Evolutionary conservation across 2,113 vertebrate genomes (phyloP).

Genomic region (Pteronura brasiliensis): DNA sequence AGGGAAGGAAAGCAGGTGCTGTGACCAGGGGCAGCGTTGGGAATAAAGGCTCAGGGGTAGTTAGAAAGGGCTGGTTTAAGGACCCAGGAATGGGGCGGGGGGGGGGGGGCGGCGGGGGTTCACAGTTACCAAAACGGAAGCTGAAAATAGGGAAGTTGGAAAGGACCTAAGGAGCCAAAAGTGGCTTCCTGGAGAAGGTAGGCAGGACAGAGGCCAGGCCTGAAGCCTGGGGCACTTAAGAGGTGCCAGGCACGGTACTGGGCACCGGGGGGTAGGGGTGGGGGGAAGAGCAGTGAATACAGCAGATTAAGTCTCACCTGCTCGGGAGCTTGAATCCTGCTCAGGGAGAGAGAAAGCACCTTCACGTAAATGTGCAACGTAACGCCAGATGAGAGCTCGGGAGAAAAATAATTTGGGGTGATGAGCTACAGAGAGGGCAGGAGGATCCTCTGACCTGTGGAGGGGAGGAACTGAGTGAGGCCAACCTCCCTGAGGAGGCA

Average conservation of each 20-base stretch:
- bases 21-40: fast-evolving
- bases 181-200: neutral
- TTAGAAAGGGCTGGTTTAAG: neutral
- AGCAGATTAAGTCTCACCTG: neutral
- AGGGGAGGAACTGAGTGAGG: neutral
- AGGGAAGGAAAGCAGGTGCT: neutral
- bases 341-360: neutral
- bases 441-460: neutral
- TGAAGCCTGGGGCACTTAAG: neutral
- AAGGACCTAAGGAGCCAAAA: neutral
- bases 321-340: neutral
- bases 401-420: neutral
- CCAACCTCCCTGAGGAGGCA: neutral
- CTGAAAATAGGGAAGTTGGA: neutral
- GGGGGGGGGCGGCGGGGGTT: fast-evolving
- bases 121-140: neutral
- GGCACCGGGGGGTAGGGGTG: neutral
- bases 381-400: neutral
- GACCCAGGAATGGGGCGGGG: neutral
- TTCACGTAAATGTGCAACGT: fast-evolving
- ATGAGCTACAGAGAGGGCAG: neutral
- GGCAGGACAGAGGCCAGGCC: neutral
- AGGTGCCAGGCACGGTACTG: neutral
- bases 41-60: neutral
- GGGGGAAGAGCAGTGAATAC: neutral